Evolutionary conservation across 2,113 vertebrate genomes (phyloP), one percentile per base, ranked within the genome.

Genomic region (Merops nubicus): DNA sequence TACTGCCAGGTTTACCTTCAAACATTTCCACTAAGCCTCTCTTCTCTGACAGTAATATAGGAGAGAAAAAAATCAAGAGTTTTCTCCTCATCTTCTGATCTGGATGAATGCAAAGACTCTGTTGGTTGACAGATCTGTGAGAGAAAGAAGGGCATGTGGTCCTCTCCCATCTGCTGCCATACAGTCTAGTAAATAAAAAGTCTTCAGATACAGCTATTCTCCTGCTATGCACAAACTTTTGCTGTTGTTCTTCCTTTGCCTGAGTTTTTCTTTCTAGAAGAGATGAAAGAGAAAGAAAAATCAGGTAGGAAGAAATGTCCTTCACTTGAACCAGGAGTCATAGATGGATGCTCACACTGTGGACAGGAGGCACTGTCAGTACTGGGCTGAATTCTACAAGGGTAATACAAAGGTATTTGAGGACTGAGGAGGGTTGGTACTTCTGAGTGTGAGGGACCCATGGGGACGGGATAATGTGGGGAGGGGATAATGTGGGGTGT

Each of bases 381-480:
- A 42, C 13, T 8, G 23, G 56, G 14, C 23, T 85, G 40, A 85
- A 59, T 76, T 64, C 45, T 65, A n/a, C 28, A 69, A 6, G 0
- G 16, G 12, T 43, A 56, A 43, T 15, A 28, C 3, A 89, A 69
- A 85, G 15, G 6, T 40, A 38, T 36, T 60, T n/a, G 57, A 59
- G 51, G 40, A 42, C 21, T 9, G 25, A 76, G 64, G 15, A 48
- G 2, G 6, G 8, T 86, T 59, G 20, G 36, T 64, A 56, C 10
- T 56, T 31, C 10, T 28, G 43, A 79, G 20, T 15, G 18, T 23
- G 62, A 85, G 51, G 7, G 10, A 90, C 38, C 8, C 15, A 33
- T 0, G 1, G 33, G 38, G 9, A 68, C 25, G 9, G 29, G 4
- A 31, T 31, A 56, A 18, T 0, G 1, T 4, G 15, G 8, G 38